A percentile compares a stretch with the other conserved stretches of the same genome.
phyloP scores from a whole-genome alignment of 2,888 invertebrate genomes.

The Leptinotarsa juncta region DNA sequence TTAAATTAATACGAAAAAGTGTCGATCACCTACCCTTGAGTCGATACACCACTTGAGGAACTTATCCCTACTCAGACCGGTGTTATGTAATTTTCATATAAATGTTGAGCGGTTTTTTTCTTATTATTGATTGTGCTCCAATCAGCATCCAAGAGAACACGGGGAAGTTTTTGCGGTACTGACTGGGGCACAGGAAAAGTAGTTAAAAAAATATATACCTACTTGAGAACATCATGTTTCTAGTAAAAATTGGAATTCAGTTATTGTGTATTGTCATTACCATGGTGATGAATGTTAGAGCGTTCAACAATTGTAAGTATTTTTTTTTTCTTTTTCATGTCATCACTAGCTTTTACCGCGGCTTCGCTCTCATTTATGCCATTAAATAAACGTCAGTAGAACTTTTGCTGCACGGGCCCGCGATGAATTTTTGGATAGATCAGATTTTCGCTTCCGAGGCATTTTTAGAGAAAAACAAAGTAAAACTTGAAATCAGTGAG shows the following conservation, averaged over 20 bases:
- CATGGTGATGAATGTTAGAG: slow-evolving; percentile 23
- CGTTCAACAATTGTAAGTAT: slow-evolving; percentile 59
- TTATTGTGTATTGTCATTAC: slow-evolving; percentile 30
- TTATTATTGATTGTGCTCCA: slow-evolving; percentile 44
- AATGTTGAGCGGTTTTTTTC: slow-evolving; percentile 46
- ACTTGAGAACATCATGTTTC: not conserved
- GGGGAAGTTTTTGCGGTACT: slow-evolving; percentile 6
- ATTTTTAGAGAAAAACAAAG: too few relatives aligned
- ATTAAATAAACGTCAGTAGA: too few relatives aligned
- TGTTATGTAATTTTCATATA: slow-evolving; percentile 39
- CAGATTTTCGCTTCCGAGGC: too few relatives aligned
- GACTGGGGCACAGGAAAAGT: slow-evolving; percentile 36
- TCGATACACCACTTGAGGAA: slow-evolving; percentile 47
- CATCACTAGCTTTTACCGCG: too few relatives aligned
- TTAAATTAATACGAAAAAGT: slow-evolving; percentile 48
- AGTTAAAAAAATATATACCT: not conserved
- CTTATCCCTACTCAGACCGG: slow-evolving; percentile 50
- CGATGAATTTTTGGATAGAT: too few relatives aligned
- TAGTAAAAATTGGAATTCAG: not conserved
- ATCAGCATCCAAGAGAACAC: slow-evolving; percentile 36
- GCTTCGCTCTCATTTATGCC: too few relatives aligned
- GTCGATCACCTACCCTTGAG: slow-evolving; percentile 57
- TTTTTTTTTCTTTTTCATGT: not conserved
- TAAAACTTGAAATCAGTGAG: too few relatives aligned
- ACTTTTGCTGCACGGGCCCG: too few relatives aligned